Base-by-base conservation (phyloP, 1,140 invertebrate genomes). In the Diachasma alloeum region DNA sequence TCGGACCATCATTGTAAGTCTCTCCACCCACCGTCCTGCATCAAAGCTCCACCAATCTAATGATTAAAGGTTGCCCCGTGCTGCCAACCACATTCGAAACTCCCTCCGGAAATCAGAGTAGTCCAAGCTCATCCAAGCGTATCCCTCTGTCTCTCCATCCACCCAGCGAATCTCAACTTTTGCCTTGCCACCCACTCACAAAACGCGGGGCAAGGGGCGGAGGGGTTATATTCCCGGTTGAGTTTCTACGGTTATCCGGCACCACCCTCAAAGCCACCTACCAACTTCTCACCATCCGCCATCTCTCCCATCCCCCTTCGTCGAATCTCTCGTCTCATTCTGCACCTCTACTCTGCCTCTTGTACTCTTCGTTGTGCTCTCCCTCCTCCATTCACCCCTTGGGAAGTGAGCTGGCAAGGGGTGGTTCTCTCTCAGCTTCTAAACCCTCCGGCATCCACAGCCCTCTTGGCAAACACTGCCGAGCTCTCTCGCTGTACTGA, bases 391-490 rank as follows among this genome's bases (percentile, higher is more conserved):
- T 15, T 26, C 59, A 63, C 48, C 53, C 53, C 44, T 66, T 76
- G 39, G 68, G 15, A 31, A 53, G 48, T 63, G 24, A 48, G 31
- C 78, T 74, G 31, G 31, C 31, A 76, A 75, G 75, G 79, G 82
- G 73, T 78, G 72, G 79, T 48, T 53, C 44, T 46, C 46, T 42
- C 77, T 75, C 75, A 66, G 24, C 84, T 82, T 84, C 83, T 84
- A 84, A 87, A 87, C 84, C 84, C 86, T 85, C 85, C 79, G 79
- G 75, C 82, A 81, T 83, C 75, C 78, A 81, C 69, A 79, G 80
- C 84, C 87, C 87, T 88, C 85, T 88, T 70, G 80, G 86, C 86
- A 89, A 89, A 89, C 83, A 89, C 31, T 68, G 74, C 81, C 78
- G 80, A 80, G 80, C 48, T 74, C 66, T 68, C n/a, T 75, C 42